Conservation (phyloP, 2,113 vertebrate genomes). For the Vanacampus margaritifer region DNA sequence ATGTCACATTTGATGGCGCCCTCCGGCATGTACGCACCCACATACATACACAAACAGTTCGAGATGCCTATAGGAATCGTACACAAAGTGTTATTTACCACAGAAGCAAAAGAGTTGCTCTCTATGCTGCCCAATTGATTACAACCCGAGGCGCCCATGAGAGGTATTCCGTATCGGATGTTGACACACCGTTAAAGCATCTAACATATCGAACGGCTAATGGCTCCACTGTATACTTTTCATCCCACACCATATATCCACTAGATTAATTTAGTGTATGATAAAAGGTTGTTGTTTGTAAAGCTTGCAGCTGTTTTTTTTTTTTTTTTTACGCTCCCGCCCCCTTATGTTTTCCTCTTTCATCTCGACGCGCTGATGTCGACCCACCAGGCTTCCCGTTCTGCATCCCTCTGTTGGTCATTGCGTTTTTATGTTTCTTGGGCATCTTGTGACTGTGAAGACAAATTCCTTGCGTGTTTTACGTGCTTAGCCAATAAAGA, state of each 20-base stretch:
- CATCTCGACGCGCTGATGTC: too few species aligned
- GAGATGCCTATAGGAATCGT: slow-evolving; percentile 15
- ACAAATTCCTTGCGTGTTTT: too few species aligned
- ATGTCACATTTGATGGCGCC: background rate
- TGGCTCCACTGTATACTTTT: slow-evolving; percentile 9
- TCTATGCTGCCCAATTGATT: slow-evolving; percentile 5
- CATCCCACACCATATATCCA: slow-evolving; percentile 21
- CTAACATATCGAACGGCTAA: background rate
- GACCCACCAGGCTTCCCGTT: too few species aligned
- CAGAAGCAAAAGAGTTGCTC: slow-evolving; percentile 6
- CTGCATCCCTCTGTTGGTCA: too few species aligned
- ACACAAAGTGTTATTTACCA: background rate
- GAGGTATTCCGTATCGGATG: slow-evolving; percentile 39
- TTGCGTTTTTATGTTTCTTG: too few species aligned
- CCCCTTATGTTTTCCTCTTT: too few species aligned
- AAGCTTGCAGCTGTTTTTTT: background rate
- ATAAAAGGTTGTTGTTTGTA: background rate
- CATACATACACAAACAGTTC: background rate
- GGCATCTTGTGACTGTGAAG: too few species aligned
- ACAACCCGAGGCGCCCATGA: background rate
- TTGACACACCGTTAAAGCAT: slow-evolving; percentile 21
- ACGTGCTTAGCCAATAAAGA: too few species aligned
- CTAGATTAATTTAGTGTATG: slow-evolving; percentile 35
- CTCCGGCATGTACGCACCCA: background rate
- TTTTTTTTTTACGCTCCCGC: too few species aligned